Percentiles rank a stretch among this genome's conserved stretches.
phyloP scores from a whole-genome alignment of 2,113 vertebrate species.

The Scomber colias region DNA sequence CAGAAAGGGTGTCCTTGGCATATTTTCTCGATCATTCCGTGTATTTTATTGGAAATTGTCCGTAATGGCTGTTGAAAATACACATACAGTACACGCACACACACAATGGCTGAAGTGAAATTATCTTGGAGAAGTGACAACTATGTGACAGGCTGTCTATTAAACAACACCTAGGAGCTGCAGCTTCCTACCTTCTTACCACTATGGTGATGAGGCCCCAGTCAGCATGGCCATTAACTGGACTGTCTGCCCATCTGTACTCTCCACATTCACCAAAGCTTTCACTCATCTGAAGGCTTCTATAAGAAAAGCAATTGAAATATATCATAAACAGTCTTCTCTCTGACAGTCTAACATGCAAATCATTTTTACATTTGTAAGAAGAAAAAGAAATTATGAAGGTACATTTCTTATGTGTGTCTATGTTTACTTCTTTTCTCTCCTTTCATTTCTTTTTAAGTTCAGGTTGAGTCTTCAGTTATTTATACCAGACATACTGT shows the following conservation, averaged over 20 bases:
- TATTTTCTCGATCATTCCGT: slow-evolving; percentile 7
- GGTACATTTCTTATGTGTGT: background rate
- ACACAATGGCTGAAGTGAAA: slow-evolving; percentile 57
- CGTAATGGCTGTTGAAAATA: slow-evolving; percentile 25
- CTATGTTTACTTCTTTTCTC: background rate
- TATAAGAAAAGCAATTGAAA: slow-evolving; percentile 22
- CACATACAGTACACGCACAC: slow-evolving; percentile 21
- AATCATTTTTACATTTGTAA: slow-evolving; percentile 9
- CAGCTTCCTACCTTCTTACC: slow-evolving; percentile 48
- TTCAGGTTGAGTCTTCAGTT: slow-evolving; percentile 40
- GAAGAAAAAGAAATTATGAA: slow-evolving; percentile 8
- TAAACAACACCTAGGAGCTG: slow-evolving; percentile 65
- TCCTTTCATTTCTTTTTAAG: slow-evolving; percentile 19
- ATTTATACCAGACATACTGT: slow-evolving; percentile 41
- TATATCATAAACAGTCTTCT: slow-evolving; percentile 4
- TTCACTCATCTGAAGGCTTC: slow-evolving; percentile 45
- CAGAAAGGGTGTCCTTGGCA: slow-evolving; percentile 32
- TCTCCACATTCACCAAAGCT: slow-evolving; percentile 43
- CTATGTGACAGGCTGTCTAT: slow-evolving; percentile 70
- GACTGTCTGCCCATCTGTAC: slow-evolving; percentile 64
- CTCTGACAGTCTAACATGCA: slow-evolving; percentile 15
- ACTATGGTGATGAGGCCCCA: slow-evolving; percentile 31
- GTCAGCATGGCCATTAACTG: slow-evolving; percentile 60
- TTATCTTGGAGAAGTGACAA: slow-evolving; percentile 67
- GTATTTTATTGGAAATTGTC: slow-evolving; percentile 27